Evolutionary conservation across 30 jellyfish, hydroid and myxozoan genomes (phyloP).

Genomic region (Turritopsis dohrnii): DNA sequence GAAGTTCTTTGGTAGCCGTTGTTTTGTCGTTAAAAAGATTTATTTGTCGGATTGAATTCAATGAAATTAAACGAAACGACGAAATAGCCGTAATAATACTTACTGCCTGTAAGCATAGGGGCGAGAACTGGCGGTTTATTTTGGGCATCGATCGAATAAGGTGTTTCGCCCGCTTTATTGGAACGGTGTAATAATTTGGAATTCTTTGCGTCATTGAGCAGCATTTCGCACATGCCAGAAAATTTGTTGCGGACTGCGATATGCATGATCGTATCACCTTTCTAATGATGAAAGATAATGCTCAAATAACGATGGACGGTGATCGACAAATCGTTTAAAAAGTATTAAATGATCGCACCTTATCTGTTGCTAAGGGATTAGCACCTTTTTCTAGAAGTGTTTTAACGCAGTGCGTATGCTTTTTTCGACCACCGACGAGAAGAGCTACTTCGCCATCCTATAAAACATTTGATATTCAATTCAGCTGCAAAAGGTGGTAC

Average conservation of each 20-base stretch:
- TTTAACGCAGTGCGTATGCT: slow-evolving; percentile 86
- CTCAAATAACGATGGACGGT: not conserved
- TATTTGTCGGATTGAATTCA: too few relatives aligned
- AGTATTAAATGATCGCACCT: slow-evolving; percentile 36
- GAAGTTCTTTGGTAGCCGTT: too few relatives aligned
- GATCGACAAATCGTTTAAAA: too few relatives aligned
- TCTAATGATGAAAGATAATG: slow-evolving; percentile 34
- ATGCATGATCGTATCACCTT: slow-evolving; percentile 95
- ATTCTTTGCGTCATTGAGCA: slow-evolving; percentile 60
- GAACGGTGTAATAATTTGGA: slow-evolving; percentile 54
- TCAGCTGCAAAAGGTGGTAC: too few relatives aligned
- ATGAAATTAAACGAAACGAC: too few relatives aligned
- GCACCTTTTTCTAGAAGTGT: slow-evolving; percentile 87
- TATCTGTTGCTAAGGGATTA: slow-evolving; percentile 64
- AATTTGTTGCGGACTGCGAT: slow-evolving; percentile 68
- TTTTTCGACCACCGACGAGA: slow-evolving; percentile 71
- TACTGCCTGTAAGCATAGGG: slow-evolving; percentile 65
- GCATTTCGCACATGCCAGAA: slow-evolving; percentile 83
- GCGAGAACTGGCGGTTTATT: slow-evolving; percentile 64
- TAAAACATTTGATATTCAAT: not conserved
- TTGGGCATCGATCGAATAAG: slow-evolving; percentile 72
- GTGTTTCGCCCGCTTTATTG: slow-evolving; percentile 87
- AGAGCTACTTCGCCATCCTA: slow-evolving; percentile 92
- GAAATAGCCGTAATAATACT: slow-evolving; percentile 17
- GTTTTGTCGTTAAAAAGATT: too few relatives aligned